Evolutionary conservation across 2,113 vertebrate genomes (phyloP).

Genomic region (Rhabdomys dilectus): DNA sequence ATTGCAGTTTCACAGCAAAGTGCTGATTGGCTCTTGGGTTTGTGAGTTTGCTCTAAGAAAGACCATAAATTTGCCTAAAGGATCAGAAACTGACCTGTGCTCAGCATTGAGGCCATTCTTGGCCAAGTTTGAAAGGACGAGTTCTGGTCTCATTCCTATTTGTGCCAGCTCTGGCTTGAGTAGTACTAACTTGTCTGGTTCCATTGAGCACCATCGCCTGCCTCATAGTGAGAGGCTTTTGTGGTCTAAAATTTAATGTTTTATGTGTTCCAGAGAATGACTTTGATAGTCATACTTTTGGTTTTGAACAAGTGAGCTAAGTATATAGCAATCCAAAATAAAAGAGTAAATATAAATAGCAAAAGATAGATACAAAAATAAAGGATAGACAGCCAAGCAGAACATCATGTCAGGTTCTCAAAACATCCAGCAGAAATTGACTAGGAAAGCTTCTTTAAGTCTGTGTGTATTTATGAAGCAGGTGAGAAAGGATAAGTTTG

Average conservation of each 20-base stretch:
- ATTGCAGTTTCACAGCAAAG: neutral
- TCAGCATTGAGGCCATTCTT: conserved; percentile 23
- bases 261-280: neutral
- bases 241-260: neutral
- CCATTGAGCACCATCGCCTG: neutral
- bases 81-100: conserved; percentile 45
- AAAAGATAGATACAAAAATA: neutral
- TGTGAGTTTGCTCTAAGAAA: conserved; percentile 14
- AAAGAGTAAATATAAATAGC: neutral
- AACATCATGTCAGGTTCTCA: neutral
- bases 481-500: neutral
- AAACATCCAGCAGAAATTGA: neutral
- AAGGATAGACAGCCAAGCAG: neutral
- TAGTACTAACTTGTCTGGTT: conserved; percentile 25
- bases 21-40: conserved; percentile 44
- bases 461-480: neutral
- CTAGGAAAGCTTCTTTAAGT: neutral
- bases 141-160: neutral
- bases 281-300: neutral
- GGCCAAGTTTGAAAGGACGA: neutral
- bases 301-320: neutral
- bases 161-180: neutral
- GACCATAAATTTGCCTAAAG: conserved; percentile 17
- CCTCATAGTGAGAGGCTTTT: conserved; percentile 22
- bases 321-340: neutral